Conservation (phyloP, 1,140 invertebrate species). For the Hydropsyche tenuis region DNA sequence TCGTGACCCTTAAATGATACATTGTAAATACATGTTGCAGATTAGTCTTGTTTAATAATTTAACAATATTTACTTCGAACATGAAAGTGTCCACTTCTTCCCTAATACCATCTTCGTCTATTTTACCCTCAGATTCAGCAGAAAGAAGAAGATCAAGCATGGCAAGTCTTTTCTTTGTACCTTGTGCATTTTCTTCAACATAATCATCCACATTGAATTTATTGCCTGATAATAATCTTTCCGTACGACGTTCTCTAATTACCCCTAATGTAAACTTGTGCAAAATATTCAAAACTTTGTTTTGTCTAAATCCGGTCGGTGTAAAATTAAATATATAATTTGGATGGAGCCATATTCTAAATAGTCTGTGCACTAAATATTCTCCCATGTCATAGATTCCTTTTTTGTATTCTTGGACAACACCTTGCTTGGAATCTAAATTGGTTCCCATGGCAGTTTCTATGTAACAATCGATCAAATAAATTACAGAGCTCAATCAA, state of each 20-base stretch:
- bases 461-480: not conserved
- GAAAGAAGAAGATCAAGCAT: slow-evolving; percentile 65
- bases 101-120: slow-evolving; percentile 71
- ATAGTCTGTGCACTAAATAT: slow-evolving; percentile 54
- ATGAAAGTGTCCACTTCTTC: slow-evolving; percentile 87
- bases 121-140: slow-evolving; percentile 62
- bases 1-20: slow-evolving; percentile 62
- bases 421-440: slow-evolving; percentile 50
- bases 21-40: too few relatives aligned
- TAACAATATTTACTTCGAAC: slow-evolving; percentile 68
- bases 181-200: slow-evolving; percentile 49
- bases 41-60: too few relatives aligned
- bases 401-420: slow-evolving; percentile 54
- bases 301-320: slow-evolving; percentile 48
- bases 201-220: not conserved
- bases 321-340: slow-evolving; percentile 51
- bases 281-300: slow-evolving; percentile 50
- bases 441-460: slow-evolving; percentile 56
- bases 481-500: not conserved
- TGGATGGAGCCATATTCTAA: slow-evolving; percentile 53
- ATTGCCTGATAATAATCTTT: slow-evolving; percentile 17
- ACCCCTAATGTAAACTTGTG: slow-evolving; percentile 54
- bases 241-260: slow-evolving; percentile 51
- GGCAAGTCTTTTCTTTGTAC: slow-evolving; percentile 51
- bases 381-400: slow-evolving; percentile 55